Evolutionary conservation across 2,113 vertebrate genomes (phyloP), one percentile per base, ranked within the genome.

Genomic region (Carettochelys insculpta): DNA sequence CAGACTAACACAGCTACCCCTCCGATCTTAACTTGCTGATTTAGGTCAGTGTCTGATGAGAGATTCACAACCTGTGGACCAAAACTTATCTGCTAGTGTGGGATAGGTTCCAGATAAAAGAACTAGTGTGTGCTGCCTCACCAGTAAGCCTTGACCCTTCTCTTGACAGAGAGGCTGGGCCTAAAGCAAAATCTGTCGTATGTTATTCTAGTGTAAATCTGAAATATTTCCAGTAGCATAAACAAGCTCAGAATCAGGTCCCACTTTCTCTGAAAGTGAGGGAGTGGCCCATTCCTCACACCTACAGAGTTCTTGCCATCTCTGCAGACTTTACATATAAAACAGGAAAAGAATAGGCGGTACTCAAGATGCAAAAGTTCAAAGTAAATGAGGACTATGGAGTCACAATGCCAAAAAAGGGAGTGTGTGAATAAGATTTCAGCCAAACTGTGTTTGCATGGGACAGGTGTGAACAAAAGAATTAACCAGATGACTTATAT

Each of bases 401-500:
- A 88, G 92, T 29, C 19, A 25, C 13, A 88, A 90, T 43, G 41
- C 41, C 83, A 92, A 79, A 8, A 85, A 95, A 56, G 13, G 88
- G 83, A 77, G 4, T 86, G 45, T 50, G 78, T 34, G 75, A 83
- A 61, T 24, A 7, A 0, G n/a, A 61, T 41, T 89, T 86, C 71
- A 88, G 56, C 77, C 90, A 45, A 29, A 68, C 43, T 82, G 85
- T 90, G 88, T 91, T 65, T n/a, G 58, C 34, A 65, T 38, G 68
- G 91, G 89, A 90, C n/a, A 80, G 78, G 51, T 80, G 41, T 38
- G 13, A 24, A 78, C 77, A 78, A 78, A 78, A 78, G 51, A 92
- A 92, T 89, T 82, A 95, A 91, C 85, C 41, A 41, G 82, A 91
- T 29, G 85, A 34, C 53, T 83, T 84, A 81, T 80, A 82, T n/a